Percentiles rank a stretch among this genome's conserved stretches.
Conservation (phyloP, 2,113 vertebrate species). For the Neotragus moschatus region DNA sequence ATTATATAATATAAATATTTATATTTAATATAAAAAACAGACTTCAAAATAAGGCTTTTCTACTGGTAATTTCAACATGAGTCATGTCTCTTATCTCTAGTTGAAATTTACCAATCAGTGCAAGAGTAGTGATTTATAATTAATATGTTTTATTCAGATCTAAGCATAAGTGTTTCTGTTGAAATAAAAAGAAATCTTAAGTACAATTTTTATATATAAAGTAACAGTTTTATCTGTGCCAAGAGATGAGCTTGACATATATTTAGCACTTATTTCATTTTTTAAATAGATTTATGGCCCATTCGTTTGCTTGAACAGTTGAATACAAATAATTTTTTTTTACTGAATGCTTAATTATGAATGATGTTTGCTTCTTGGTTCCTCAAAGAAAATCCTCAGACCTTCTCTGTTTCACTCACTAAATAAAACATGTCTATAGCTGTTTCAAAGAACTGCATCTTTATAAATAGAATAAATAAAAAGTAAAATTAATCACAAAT, state of each 20-base stretch:
- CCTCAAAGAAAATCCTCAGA: neutral
- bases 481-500: neutral
- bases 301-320: neutral
- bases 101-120: neutral
- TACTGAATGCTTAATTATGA: neutral
- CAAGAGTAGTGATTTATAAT: neutral
- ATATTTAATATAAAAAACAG: neutral
- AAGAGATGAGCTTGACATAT: neutral
- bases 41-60: neutral
- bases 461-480: neutral
- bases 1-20: neutral
- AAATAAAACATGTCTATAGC: neutral
- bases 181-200: neutral
- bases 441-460: neutral
- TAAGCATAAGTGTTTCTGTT: neutral
- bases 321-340: neutral
- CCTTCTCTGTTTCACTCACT: neutral
- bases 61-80: neutral
- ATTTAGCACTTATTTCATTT: neutral
- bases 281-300: neutral
- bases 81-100: neutral
- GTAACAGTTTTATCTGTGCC: neutral
- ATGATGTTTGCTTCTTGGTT: neutral
- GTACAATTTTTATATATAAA: neutral
- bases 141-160: neutral